Base-by-base conservation (phyloP, 2,888 invertebrate species). In the Masnerella sp. region DNA sequence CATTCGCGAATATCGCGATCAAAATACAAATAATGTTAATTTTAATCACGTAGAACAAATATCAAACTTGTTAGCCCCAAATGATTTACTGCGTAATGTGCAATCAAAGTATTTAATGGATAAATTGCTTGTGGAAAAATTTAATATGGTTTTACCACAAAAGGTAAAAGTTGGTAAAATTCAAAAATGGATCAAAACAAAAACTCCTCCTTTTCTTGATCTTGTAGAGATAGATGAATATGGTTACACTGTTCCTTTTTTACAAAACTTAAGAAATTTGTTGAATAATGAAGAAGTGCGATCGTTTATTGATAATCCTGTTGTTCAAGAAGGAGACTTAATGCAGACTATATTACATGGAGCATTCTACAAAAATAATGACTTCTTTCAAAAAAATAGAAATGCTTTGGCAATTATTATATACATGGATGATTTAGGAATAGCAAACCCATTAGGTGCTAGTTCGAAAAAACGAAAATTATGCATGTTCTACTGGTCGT, bases 321-420 rank as follows among this genome's bases (percentile, higher is more conserved):
- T 32, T 45, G 5, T 36, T 5, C 38, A 62, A 15, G 36, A 61
- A 32, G 43, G 59, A 34, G 67, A 47, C 4, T 15, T 72, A 12
- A 43, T 49, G 18, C 25, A 76, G 18, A 72, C 74, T 1, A 70
- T 78, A 7, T 28, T 75, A 8, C 77, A 80, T 74, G 79, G 14
- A 4, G 42, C 69, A 28, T 79, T 32, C n/a, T 32, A 32, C n/a
- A 32, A 32, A 32, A 59, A 73, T 20, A 25, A 25, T 25, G 25
- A 78, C 47, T 14, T 36, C 15, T 77, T 71, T 47, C 51, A 43
- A 20, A 18, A 56, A 4, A 64, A 74, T 40, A 43, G 47, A 28
- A 73, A 71, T 40, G 59, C 75, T 15, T 45, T 80, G 36, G 75
- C 75, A 25, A 67, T 81, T 49, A 72, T 78, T 12, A 32, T 80